A percentile compares a stretch with the other conserved stretches of the same genome.
Evolutionary conservation across 2,797 vertebrate genomes (phyloP).

Genomic region (Pelochelys cantorii): DNA sequence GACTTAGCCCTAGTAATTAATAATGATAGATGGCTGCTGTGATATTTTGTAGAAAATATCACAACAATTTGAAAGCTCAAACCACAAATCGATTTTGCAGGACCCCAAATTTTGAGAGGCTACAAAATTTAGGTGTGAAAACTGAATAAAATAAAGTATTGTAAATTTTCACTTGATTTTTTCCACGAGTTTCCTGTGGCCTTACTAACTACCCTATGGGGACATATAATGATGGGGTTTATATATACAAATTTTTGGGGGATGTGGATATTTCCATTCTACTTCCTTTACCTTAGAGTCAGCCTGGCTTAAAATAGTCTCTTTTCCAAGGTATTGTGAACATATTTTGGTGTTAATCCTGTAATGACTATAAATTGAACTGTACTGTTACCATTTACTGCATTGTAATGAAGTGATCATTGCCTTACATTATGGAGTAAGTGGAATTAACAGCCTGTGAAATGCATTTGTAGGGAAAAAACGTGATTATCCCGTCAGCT

Average conservation of each 20-base stretch:
- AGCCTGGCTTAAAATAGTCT: accelerated
- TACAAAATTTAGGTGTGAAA: background rate
- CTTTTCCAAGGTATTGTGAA: background rate
- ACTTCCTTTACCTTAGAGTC: accelerated
- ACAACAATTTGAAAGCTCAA: no score
- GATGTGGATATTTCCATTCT: background rate
- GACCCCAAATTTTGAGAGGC: background rate
- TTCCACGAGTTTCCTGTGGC: background rate
- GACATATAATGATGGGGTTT: background rate
- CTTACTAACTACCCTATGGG: no score
- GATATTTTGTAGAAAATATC: background rate
- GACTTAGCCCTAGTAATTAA: no score
- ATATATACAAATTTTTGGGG: no score
- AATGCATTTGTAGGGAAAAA: background rate
- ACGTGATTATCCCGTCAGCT: background rate
- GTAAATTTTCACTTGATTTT: background rate
- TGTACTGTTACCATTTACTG: accelerated
- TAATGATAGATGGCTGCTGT: accelerated
- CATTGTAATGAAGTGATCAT: background rate
- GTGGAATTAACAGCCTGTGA: background rate
- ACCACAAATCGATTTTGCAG: background rate
- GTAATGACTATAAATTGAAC: accelerated
- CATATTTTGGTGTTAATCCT: background rate
- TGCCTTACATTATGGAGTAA: background rate
- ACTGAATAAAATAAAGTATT: no score